These are phyloP conservation scores for Scarus forsteni DNA, from an alignment of 2,797 vertebrate species.

Conservation along the genomic window DNA sequence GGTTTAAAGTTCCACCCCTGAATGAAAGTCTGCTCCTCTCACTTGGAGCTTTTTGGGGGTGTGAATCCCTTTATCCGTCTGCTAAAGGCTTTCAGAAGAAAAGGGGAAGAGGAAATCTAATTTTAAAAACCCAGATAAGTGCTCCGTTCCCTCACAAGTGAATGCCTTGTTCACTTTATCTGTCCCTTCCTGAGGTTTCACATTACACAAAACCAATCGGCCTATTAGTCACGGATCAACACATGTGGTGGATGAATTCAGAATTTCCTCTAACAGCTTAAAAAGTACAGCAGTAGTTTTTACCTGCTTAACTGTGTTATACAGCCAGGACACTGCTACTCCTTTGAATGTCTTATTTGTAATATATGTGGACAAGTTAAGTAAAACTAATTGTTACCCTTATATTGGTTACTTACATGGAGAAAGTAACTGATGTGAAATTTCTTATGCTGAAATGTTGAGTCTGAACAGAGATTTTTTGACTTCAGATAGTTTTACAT, in stretches of 20 bases:
- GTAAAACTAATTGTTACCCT: too few species aligned
- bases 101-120: slow-evolving; percentile 73
- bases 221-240: slow-evolving; percentile 81
- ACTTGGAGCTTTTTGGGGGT: slow-evolving; percentile 11
- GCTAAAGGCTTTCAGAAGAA: slow-evolving; percentile 60
- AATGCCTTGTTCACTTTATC: slow-evolving; percentile 67
- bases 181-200: slow-evolving; percentile 74
- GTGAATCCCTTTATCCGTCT: slow-evolving; percentile 64
- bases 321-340: too few species aligned
- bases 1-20: slow-evolving; percentile 53
- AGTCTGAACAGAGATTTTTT: too few species aligned
- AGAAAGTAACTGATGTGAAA: too few species aligned
- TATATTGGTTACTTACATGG: too few species aligned
- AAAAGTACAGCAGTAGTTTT: slow-evolving; percentile 25
- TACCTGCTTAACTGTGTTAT: too few species aligned
- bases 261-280: slow-evolving; percentile 38
- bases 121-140: slow-evolving; percentile 63
- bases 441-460: too few species aligned
- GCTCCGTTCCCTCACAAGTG: slow-evolving; percentile 46
- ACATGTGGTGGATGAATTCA: slow-evolving; percentile 81
- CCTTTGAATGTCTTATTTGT: too few species aligned
- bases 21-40: slow-evolving; percentile 45
- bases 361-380: too few species aligned
- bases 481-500: too few species aligned
- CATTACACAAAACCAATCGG: slow-evolving; percentile 76